Conservation (phyloP, 2,797 vertebrate genomes). For the Pseudochromis fuscus region DNA sequence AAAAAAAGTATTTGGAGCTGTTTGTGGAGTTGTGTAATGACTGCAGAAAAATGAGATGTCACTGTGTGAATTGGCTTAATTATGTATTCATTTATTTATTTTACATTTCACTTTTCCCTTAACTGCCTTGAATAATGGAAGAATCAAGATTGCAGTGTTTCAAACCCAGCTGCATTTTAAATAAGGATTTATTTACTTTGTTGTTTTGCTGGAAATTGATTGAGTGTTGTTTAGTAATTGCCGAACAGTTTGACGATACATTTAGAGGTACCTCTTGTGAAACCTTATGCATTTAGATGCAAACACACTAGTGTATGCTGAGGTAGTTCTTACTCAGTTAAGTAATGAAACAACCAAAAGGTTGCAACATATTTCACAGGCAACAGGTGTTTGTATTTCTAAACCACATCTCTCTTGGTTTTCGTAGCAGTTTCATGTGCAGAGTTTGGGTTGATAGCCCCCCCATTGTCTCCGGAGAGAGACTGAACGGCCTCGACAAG, state of each 20-base stretch:
- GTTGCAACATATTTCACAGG: slow-evolving; percentile 18
- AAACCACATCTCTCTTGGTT: slow-evolving; percentile 48
- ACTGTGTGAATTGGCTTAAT: background rate
- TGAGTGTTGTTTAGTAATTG: background rate
- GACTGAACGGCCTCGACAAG: slow-evolving; percentile 64
- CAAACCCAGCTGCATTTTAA: background rate
- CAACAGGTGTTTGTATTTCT: slow-evolving; percentile 62
- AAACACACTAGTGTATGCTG: slow-evolving; percentile 20
- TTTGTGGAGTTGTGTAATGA: background rate
- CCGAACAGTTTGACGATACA: too few species aligned
- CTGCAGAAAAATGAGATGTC: background rate
- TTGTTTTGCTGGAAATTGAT: background rate
- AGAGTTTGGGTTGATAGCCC: slow-evolving; percentile 44
- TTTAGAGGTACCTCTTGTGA: slow-evolving; percentile 17
- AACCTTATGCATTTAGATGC: slow-evolving; percentile 12
- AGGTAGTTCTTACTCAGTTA: slow-evolving; percentile 30
- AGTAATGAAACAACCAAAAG: slow-evolving; percentile 58
- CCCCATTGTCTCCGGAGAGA: slow-evolving; percentile 46
- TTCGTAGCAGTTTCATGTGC: slow-evolving; percentile 48
- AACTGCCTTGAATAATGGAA: background rate
- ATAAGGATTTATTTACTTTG: background rate
- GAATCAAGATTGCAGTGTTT: background rate
- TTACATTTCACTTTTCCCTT: background rate
- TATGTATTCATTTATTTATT: background rate
- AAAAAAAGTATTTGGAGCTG: background rate